A percentile compares a stretch with the other conserved stretches of the same genome.
These are phyloP conservation scores for Enhydra lutris DNA, from an alignment of 2,113 vertebrate genomes.

Conservation along the genomic window DNA sequence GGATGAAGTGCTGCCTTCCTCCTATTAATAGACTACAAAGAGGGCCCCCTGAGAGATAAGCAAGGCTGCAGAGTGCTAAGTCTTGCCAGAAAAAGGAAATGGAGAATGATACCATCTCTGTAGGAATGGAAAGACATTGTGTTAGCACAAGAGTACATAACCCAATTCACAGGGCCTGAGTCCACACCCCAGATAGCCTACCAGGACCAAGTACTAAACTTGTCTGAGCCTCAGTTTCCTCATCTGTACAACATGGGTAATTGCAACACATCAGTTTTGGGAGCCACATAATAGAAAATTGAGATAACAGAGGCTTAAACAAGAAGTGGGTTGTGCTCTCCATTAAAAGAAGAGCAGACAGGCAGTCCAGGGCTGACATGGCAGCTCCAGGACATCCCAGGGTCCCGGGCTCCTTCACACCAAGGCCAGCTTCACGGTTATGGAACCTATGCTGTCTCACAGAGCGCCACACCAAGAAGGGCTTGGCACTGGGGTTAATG, in stretches of 20 bases:
- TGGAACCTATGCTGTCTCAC: background rate
- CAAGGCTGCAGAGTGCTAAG: background rate
- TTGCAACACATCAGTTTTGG: background rate
- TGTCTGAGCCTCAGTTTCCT: background rate
- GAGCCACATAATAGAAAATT: background rate
- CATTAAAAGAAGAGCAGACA: background rate
- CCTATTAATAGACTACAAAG: accelerated
- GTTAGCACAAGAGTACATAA: background rate
- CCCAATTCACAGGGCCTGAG: background rate
- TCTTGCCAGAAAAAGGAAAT: background rate
- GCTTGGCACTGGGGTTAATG: background rate
- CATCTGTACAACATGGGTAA: background rate
- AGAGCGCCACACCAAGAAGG: background rate
- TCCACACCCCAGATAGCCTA: background rate
- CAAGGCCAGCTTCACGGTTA: background rate
- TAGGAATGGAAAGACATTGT: background rate
- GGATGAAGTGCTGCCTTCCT: background rate
- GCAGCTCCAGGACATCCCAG: background rate
- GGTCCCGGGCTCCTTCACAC: background rate
- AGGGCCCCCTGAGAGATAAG: background rate
- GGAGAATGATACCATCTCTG: background rate
- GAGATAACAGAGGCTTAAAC: background rate
- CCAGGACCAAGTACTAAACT: background rate
- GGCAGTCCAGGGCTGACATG: background rate
- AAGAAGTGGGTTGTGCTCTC: background rate